Percentiles rank a stretch among this genome's conserved stretches.
Conservation (phyloP, 1,140 invertebrate genomes). For the Homalodisca vitripennis region DNA sequence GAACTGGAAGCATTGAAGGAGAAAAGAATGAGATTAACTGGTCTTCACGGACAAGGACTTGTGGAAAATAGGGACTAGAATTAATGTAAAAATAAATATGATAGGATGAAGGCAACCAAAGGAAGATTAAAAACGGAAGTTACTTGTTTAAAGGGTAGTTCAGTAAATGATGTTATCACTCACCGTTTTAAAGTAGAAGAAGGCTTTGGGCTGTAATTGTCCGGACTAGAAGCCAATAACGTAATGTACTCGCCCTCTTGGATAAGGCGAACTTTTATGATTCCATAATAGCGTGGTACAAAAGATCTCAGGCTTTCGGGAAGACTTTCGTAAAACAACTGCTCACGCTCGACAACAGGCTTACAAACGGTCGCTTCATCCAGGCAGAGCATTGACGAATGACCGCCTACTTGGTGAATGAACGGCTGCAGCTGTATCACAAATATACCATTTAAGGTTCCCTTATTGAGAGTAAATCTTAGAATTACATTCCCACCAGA, state of each 20-base stretch:
- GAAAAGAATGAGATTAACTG: no score
- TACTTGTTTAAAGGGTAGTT: no score
- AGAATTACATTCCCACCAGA: no score
- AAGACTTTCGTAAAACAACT: constrained; percentile 56
- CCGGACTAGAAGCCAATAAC: constrained; percentile 49
- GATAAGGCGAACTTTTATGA: constrained; percentile 45
- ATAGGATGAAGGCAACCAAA: no score
- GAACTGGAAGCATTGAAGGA: no score
- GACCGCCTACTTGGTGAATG: constrained; percentile 59
- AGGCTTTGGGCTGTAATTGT: constrained; percentile 33
- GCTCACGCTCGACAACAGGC: constrained; percentile 56
- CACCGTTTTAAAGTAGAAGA: constrained; percentile 31
- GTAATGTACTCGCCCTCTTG: constrained; percentile 53
- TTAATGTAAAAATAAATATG: no score
- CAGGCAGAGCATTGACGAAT: constrained; percentile 57
- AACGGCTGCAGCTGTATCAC: constrained; percentile 49
- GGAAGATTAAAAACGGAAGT: no score
- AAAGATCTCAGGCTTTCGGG: constrained; percentile 54
- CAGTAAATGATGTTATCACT: constrained; percentile 19
- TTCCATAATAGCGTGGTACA: constrained; percentile 53
- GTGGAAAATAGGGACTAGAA: no score
- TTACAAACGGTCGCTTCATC: constrained; percentile 60
- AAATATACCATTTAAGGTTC: not conserved
- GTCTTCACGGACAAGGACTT: no score
- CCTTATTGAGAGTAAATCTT: no score